Base-by-base conservation (phyloP, 1,140 invertebrate species). In the Calephelis nemesis region DNA sequence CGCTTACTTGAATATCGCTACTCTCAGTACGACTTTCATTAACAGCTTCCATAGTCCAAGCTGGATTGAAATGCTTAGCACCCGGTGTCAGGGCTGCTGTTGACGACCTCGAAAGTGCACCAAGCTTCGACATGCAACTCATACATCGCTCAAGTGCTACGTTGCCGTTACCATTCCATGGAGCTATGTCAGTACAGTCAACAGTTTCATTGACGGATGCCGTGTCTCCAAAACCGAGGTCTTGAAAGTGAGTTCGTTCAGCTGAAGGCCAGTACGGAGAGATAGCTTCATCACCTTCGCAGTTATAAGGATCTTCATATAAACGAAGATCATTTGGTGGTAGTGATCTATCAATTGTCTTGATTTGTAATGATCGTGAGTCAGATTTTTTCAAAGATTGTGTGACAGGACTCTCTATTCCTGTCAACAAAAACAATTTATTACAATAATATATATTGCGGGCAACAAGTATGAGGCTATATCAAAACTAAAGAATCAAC, bases 91-190 rank as follows among this genome's bases (percentile, higher is more conserved):
- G 79, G 10, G 88, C 88, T 8, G 87, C 90, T 4, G 92, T 93
- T 0, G 93, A 94, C 4, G 94, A 94, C 4, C 93, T 93, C 50
- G 93, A 88, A 10, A 94, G 91, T 78, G 94, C 95, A 10, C 95
- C 95, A 11, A 96, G 88, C 83, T 96, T 96, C 66, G 95, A 95
- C 77, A 96, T 96, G 79, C 96, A 97, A 79, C 95, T 96, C 81
- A 95, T 93, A 79, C 96, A 96, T 40, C 96, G 89, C 77, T 96
- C 95, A 7, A 96, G 84, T 48, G 92, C 81, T 2, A 90, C 88
- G 73, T 85, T 77, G 87, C 93, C 47, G 80, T 71, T 71, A 7
- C 80, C 76, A 12, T 69, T 73, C 83, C 83, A 81, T 8, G 77
- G 63, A 1, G 67, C 54, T 7, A 70, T 67, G 5, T 79, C 78